phyloP scores from a whole-genome alignment of 2,797 vertebrate species.

The Telmatherina bonti region DNA sequence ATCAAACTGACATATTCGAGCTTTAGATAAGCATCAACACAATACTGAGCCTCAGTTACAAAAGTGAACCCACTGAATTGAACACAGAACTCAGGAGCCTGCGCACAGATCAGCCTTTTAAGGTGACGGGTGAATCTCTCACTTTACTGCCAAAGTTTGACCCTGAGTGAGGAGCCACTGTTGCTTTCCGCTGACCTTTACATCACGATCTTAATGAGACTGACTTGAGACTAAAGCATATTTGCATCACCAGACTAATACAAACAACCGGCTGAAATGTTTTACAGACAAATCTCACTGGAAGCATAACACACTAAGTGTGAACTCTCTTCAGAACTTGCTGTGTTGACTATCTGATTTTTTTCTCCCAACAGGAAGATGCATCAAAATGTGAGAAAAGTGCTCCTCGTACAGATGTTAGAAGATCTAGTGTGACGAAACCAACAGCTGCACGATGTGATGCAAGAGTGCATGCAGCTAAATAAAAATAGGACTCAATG shows the following conservation, averaged over 20 bases:
- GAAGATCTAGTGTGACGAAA: slow-evolving; percentile 57
- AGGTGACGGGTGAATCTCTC: slow-evolving; percentile 63
- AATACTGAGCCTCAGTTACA: not conserved
- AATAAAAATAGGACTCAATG: slow-evolving; percentile 16
- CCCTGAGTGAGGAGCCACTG: slow-evolving; percentile 61
- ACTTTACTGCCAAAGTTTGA: slow-evolving; percentile 69
- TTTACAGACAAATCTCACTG: slow-evolving; percentile 43
- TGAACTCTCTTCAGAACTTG: slow-evolving; percentile 30
- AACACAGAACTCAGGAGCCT: slow-evolving; percentile 4
- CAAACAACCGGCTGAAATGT: slow-evolving; percentile 35
- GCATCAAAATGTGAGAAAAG: slow-evolving; percentile 58
- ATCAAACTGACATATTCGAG: not conserved
- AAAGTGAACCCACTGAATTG: slow-evolving; percentile 13
- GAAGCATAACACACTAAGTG: slow-evolving; percentile 42
- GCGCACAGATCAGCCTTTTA: slow-evolving; percentile 47
- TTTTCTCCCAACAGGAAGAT: slow-evolving; percentile 29
- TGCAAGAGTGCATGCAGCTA: slow-evolving; percentile 28
- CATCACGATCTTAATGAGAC: slow-evolving; percentile 52
- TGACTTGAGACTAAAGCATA: slow-evolving; percentile 47
- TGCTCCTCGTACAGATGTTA: slow-evolving; percentile 52
- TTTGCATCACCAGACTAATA: slow-evolving; percentile 44
- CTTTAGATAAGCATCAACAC: not conserved
- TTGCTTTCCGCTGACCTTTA: slow-evolving; percentile 63
- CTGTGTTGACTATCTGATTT: slow-evolving; percentile 31
- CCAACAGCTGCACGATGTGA: slow-evolving; percentile 60